Percentiles rank a stretch among this genome's conserved stretches.
Conservation (phyloP, 2,888 invertebrate species). For the Lamproptera curius region DNA sequence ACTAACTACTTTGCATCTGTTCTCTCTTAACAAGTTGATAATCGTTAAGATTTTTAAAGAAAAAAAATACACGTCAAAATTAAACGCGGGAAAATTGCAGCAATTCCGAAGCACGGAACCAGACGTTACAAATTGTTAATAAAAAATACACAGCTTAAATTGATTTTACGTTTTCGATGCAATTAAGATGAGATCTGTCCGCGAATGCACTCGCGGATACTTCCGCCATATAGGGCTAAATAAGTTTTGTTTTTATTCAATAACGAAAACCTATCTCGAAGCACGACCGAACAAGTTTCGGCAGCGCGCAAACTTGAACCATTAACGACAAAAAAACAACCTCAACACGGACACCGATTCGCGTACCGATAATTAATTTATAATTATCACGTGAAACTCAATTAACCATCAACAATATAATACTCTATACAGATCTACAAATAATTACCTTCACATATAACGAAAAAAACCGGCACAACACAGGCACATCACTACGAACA, state of each 20-base stretch:
- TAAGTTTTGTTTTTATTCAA: slow-evolving; percentile 7
- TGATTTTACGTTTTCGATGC: background rate
- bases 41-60: too few species aligned
- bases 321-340: background rate
- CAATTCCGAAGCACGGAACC: background rate
- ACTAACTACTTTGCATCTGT: too few species aligned
- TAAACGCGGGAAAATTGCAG: background rate
- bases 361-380: slow-evolving; percentile 17
- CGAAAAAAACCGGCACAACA: slow-evolving; percentile 34
- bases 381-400: too few species aligned
- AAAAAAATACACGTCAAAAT: background rate
- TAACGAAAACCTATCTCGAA: background rate
- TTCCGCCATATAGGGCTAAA: background rate
- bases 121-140: background rate
- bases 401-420: too few species aligned
- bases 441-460: slow-evolving; percentile 43
- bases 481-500: slow-evolving; percentile 43
- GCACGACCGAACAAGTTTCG: slow-evolving; percentile 7
- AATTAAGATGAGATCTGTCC: slow-evolving; percentile 2
- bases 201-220: background rate
- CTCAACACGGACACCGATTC: too few species aligned
- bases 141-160: background rate
- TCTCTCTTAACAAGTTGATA: too few species aligned
- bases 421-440: too few species aligned
- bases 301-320: background rate